A percentile compares a stretch with the other conserved stretches of the same genome.
These are phyloP conservation scores for Conchocele bisecta DNA, from an alignment of 2,888 invertebrate genomes.

Conservation along the genomic window DNA sequence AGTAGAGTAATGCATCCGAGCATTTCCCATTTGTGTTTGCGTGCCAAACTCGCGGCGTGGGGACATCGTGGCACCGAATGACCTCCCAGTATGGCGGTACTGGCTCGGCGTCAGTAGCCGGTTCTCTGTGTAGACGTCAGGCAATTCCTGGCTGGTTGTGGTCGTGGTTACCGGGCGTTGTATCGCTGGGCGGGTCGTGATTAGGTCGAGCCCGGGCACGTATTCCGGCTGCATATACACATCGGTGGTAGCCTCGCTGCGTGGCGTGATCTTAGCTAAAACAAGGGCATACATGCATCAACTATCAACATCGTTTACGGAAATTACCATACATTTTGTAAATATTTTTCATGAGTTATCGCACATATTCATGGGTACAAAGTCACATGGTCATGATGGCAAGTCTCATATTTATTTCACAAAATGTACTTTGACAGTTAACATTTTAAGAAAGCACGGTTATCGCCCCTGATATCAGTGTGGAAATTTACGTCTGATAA, in stretches of 20 bases:
- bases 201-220: slow-evolving; percentile 64
- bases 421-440: too few species aligned
- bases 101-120: slow-evolving; percentile 86
- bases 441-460: too few species aligned
- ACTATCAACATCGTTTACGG: too few species aligned
- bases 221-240: slow-evolving; percentile 44
- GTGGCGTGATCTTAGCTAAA: slow-evolving; percentile 68
- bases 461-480: too few species aligned
- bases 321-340: too few species aligned
- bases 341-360: too few species aligned
- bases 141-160: background rate
- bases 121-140: slow-evolving; percentile 75
- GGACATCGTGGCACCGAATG: slow-evolving; percentile 59
- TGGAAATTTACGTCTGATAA: too few species aligned
- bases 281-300: slow-evolving; percentile 5
- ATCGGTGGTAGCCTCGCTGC: slow-evolving; percentile 35
- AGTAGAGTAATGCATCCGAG: slow-evolving; percentile 54
- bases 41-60: slow-evolving; percentile 77
- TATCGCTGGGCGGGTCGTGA: slow-evolving; percentile 23
- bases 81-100: slow-evolving; percentile 73
- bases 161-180: slow-evolving; percentile 7
- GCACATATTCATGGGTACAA: too few species aligned
- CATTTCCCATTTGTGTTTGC: slow-evolving; percentile 71
- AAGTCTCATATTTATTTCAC: slow-evolving; percentile 7
- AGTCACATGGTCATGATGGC: slow-evolving; percentile 15